These are phyloP conservation scores for Perccottus glenii DNA, from an alignment of 2,113 vertebrate species.

Conservation along the genomic window DNA sequence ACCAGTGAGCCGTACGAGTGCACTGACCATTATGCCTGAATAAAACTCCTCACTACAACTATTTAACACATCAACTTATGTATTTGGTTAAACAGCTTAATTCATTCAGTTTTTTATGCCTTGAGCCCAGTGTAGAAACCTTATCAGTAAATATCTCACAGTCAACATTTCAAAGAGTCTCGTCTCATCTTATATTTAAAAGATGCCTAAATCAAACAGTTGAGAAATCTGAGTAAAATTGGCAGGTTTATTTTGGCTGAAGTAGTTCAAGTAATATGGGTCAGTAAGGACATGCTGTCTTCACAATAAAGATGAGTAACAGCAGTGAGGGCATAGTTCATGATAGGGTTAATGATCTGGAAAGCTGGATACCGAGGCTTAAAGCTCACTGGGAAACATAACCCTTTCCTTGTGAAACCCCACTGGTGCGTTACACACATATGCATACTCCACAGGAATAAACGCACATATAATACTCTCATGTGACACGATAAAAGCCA, in stretches of 20 bases:
- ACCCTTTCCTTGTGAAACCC: slow-evolving; percentile 46
- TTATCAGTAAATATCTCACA: too few species aligned
- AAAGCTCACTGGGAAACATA: slow-evolving; percentile 50
- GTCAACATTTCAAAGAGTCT: too few species aligned
- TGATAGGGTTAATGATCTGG: slow-evolving; percentile 45
- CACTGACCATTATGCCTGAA: not conserved
- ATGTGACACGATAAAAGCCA: slow-evolving; percentile 44
- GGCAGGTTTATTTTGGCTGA: not conserved
- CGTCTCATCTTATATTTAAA: too few species aligned
- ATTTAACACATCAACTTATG: too few species aligned
- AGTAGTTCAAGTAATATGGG: slow-evolving; percentile 1
- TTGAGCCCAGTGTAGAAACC: too few species aligned
- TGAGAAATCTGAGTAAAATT: slow-evolving; percentile 2
- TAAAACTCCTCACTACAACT: not conserved
- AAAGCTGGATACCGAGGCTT: slow-evolving; percentile 8
- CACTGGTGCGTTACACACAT: slow-evolving; percentile 11
- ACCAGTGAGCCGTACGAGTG: slow-evolving; percentile 3
- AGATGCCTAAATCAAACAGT: too few species aligned
- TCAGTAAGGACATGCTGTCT: slow-evolving; percentile 21
- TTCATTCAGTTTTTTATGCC: too few species aligned
- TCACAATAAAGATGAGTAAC: slow-evolving; percentile 25
- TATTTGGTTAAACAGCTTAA: too few species aligned
- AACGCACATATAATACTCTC: slow-evolving; percentile 35
- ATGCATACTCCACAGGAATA: slow-evolving; percentile 5
- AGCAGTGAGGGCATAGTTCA: slow-evolving; percentile 30